These are phyloP conservation scores for Megalops cyprinoides DNA, from an alignment of 2,797 vertebrate genomes.

Conservation along the genomic window DNA sequence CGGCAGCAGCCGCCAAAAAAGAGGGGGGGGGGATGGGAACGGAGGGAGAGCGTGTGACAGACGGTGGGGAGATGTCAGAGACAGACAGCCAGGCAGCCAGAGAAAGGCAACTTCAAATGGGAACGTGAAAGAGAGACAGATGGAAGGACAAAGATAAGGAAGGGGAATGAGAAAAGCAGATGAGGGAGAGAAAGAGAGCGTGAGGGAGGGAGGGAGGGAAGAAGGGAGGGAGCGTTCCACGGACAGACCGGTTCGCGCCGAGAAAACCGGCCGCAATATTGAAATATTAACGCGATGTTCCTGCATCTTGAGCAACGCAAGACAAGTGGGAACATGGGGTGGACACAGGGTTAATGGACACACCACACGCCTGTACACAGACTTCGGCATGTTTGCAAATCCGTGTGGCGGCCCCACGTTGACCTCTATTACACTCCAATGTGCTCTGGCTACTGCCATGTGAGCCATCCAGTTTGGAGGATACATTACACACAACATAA, in stretches of 20 bases:
- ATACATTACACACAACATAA: background rate
- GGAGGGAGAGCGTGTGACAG: conserved; percentile 4
- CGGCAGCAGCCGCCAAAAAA: background rate
- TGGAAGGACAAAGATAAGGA: background rate
- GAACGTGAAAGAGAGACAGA: background rate
- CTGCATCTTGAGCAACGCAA: background rate
- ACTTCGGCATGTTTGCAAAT: background rate
- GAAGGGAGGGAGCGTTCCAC: background rate
- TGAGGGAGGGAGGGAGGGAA: background rate
- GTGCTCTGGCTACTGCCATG: background rate
- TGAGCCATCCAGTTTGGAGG: background rate
- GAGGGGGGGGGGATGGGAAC: background rate
- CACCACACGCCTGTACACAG: background rate
- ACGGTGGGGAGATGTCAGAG: background rate
- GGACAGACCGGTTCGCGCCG: background rate
- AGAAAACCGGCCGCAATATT: background rate
- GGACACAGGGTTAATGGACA: background rate
- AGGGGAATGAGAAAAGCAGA: background rate
- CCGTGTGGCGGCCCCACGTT: background rate
- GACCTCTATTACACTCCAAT: background rate
- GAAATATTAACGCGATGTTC: background rate
- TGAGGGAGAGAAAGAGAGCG: background rate
- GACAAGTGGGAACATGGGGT: background rate
- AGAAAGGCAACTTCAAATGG: background rate
- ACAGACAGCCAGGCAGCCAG: background rate